Evolutionary conservation across 2,888 invertebrate genomes (phyloP).

Genomic region (Pheosia tremula): DNA sequence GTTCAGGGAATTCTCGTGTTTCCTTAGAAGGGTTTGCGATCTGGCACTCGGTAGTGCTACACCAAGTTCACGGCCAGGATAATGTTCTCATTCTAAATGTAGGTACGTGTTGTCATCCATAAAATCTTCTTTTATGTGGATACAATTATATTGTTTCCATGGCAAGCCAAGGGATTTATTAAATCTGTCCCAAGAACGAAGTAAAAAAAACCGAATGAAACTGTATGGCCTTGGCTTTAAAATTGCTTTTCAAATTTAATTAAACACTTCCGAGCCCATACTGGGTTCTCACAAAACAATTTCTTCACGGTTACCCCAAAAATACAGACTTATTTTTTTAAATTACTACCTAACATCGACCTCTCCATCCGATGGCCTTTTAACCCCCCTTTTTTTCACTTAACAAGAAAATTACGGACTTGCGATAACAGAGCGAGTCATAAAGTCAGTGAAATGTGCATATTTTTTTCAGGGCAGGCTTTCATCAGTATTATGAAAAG

Average conservation of each 20-base stretch:
- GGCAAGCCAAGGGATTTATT: no score
- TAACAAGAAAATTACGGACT: constrained; percentile 5
- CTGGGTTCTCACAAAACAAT: not conserved
- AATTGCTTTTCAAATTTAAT: not conserved
- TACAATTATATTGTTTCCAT: no score
- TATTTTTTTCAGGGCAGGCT: constrained; percentile 7
- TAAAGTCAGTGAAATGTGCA: constrained; percentile 7
- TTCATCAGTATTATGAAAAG: constrained; percentile 7
- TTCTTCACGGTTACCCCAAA: not conserved
- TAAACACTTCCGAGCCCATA: not conserved
- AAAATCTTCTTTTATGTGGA: no score
- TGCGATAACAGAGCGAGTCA: constrained; percentile 1
- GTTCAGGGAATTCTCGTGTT: not conserved
- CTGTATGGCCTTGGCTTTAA: no score
- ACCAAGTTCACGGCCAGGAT: no score
- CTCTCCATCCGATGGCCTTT: not conserved
- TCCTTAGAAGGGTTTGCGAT: not conserved
- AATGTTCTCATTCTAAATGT: no score
- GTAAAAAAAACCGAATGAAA: no score
- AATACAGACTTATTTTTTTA: not conserved
- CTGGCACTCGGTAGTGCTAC: no score
- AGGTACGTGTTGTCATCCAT: no score
- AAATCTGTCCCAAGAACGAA: no score
- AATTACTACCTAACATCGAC: not conserved
- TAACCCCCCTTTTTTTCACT: constrained; percentile 1